These are phyloP conservation scores for Phycodurus eques DNA, from an alignment of 2,113 vertebrate species.

Conservation along the genomic window DNA sequence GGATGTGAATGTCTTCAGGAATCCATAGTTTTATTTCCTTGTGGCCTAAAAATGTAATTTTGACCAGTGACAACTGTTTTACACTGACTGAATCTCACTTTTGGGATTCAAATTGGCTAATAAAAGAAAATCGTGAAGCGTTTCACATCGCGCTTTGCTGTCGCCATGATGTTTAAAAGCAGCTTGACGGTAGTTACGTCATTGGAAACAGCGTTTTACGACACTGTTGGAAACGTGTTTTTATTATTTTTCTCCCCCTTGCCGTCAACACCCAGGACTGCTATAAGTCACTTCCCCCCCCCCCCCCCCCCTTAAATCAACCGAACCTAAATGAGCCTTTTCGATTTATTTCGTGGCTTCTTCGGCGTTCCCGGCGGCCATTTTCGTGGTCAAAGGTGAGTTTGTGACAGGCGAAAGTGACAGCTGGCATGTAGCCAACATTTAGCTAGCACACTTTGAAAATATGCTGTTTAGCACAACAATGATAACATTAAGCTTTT, in stretches of 20 bases:
- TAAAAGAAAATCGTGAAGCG: neutral
- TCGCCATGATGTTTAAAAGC: conserved; percentile 26
- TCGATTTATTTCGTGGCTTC: conserved; percentile 77
- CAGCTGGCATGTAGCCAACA: conserved; percentile 6
- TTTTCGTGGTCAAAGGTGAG: conserved; percentile 61
- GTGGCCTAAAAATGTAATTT: conserved; percentile 36
- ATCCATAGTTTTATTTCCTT: conserved; percentile 53
- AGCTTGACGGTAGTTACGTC: conserved; percentile 36
- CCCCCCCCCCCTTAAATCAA: neutral
- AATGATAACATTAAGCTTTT: neutral
- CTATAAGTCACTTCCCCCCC: neutral
- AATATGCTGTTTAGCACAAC: neutral
- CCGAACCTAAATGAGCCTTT: conserved; percentile 68
- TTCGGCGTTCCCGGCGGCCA: conserved; percentile 68
- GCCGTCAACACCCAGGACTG: neutral
- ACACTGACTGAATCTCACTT: neutral
- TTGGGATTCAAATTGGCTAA: neutral
- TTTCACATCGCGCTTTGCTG: neutral
- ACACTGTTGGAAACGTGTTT: conserved; percentile 35
- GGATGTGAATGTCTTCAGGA: conserved; percentile 77
- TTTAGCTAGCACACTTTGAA: conserved; percentile 1
- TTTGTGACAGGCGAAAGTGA: neutral
- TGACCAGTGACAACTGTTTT: neutral
- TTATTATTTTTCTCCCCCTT: no score
- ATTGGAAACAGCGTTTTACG: conserved; percentile 43